These are phyloP conservation scores for Aplysia californica DNA, from an alignment of 1,140 invertebrate species.

Conservation along the genomic window DNA sequence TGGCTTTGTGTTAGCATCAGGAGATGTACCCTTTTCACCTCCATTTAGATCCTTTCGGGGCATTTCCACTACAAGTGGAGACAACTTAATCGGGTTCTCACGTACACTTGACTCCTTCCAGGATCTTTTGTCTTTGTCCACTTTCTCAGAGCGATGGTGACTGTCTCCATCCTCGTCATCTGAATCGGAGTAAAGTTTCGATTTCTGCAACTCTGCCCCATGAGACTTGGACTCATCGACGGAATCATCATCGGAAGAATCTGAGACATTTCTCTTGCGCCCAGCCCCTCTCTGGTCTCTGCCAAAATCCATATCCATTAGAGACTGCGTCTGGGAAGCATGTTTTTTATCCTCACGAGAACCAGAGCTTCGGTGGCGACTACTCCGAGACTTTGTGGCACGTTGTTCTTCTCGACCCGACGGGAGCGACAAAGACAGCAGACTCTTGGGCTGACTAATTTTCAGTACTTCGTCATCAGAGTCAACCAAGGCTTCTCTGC, in stretches of 20 bases:
- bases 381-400: background rate
- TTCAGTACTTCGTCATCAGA: slow-evolving; percentile 18
- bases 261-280: background rate
- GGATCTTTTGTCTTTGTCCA: background rate
- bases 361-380: background rate
- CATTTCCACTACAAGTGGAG: slow-evolving; percentile 12
- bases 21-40: background rate
- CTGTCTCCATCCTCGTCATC: slow-evolving; percentile 9
- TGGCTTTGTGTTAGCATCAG: background rate
- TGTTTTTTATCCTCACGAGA: background rate
- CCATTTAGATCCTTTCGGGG: background rate
- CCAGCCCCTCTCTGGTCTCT: background rate
- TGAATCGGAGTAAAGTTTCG: slow-evolving; percentile 13
- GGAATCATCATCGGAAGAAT: background rate
- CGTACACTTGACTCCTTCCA: slow-evolving; percentile 7
- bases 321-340: background rate
- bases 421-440: background rate
- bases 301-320: slow-evolving; percentile 17
- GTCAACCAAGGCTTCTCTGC: background rate
- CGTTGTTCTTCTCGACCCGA: background rate
- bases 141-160: background rate
- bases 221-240: background rate
- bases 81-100: background rate
- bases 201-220: slow-evolving; percentile 6
- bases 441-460: background rate